A percentile compares a stretch with the other conserved stretches of the same genome.
Conservation (phyloP, 2,797 vertebrate genomes). For the Lithobates sylvaticus region DNA sequence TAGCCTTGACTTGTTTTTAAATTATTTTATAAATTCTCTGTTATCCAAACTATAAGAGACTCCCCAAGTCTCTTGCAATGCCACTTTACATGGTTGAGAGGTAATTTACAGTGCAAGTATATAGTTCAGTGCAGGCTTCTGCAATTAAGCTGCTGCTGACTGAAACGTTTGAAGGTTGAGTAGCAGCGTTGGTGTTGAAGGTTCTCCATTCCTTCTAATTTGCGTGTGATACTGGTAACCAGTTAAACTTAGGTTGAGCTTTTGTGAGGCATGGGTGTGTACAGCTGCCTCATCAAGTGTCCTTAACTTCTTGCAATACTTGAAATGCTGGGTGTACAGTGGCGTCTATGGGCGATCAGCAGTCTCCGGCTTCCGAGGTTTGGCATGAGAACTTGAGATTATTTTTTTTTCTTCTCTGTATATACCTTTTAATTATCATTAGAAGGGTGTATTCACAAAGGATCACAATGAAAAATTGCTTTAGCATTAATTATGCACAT, state of each 20-base stretch:
- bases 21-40: conserved; percentile 42
- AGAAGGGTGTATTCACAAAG: conserved; percentile 69
- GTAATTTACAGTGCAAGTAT: conserved; percentile 17
- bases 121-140: not conserved
- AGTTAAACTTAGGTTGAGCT: conserved; percentile 2
- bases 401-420: not conserved
- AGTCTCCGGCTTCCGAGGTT: conserved; percentile 10
- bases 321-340: conserved; percentile 71
- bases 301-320: conserved; percentile 87
- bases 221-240: conserved; percentile 21
- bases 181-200: not conserved
- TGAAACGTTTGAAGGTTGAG: not conserved
- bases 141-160: not conserved
- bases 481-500: conserved; percentile 13
- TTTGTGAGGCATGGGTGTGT: conserved; percentile 49
- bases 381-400: conserved; percentile 24
- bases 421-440: conserved; percentile 29
- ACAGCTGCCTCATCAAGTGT: conserved; percentile 71
- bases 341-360: conserved; percentile 3
- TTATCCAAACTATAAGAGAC: not conserved
- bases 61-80: conserved; percentile 4
- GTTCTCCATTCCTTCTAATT: not conserved
- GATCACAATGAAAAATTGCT: conserved; percentile 60
- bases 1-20: conserved; percentile 54
- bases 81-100: conserved; percentile 27